Evolutionary conservation across 2,113 vertebrate species (phyloP).

Genomic region (Entelurus aequoreus): DNA sequence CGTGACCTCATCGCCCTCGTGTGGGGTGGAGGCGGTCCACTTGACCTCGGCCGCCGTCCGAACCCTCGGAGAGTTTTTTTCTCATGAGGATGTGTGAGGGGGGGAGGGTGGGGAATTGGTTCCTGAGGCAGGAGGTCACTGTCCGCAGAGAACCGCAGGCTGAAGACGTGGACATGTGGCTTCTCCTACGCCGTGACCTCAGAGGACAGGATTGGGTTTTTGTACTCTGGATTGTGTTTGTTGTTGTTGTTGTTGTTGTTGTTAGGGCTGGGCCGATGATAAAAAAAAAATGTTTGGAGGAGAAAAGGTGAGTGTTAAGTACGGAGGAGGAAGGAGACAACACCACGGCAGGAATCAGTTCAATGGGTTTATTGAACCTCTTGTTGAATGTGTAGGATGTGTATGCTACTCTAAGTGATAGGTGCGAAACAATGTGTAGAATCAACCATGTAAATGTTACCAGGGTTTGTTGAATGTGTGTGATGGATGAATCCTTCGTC

Average conservation of each 20-base stretch:
- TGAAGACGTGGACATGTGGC: constrained; percentile 23
- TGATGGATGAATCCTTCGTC: no score
- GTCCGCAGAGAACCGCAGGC: constrained; percentile 24
- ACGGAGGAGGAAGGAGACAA: no score
- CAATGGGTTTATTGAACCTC: no score
- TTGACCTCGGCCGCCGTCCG: constrained; percentile 53
- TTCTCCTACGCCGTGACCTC: constrained; percentile 8
- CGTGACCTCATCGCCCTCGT: constrained; percentile 39
- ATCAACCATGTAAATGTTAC: no score
- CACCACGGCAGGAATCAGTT: no score
- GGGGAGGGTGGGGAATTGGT: constrained; percentile 20
- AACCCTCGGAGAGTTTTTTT: constrained; percentile 25
- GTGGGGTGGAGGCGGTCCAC: constrained; percentile 23
- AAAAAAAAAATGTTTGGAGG: no score
- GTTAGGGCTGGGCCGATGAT: no score
- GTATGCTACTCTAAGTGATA: no score
- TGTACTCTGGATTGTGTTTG: not conserved
- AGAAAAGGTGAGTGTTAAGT: no score
- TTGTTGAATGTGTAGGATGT: no score
- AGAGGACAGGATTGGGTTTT: constrained; percentile 10
- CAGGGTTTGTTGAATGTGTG: no score
- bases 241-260: not conserved
- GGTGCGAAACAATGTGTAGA: no score
- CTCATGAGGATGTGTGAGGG: not conserved
- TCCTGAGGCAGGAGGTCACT: constrained; percentile 46